Base-by-base conservation (phyloP, 1,140 invertebrate species). In the Procambarus virginalis region DNA sequence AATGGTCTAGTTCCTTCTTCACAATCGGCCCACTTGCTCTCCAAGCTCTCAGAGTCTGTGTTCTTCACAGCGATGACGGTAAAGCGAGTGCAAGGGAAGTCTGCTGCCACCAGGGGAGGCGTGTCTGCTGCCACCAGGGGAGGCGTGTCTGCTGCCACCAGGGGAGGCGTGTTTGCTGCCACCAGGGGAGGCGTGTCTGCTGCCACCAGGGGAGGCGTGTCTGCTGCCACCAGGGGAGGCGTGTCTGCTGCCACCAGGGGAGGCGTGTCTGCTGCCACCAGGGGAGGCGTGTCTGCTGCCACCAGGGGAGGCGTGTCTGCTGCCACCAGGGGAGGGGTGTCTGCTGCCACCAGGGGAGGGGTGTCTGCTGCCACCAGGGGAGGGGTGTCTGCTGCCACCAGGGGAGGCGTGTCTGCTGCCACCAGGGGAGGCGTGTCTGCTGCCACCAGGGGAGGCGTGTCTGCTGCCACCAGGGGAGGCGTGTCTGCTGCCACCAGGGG, bases 31-130 rank as follows among this genome's bases (percentile, higher is more conserved):
- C 64, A 88, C 46, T 70, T 9, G 55, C 79, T 80, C 14, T 81
- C 48, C 48, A 88, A 48, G n/a, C n/a, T 88, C 46, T 88, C 78
- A 55, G 86, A 78, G 46, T 88, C 86, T 55, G 46, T 88, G 55
- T 82, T 80, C 64, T 84, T 58, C 1, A 45, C 82, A 14, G 81
- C 8, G 3, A 79, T 34, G n/a, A 81, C 34, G 9, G 58, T 79
- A 73, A 46, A 78, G 4, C 55, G 75, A 8, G 81, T 79, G n/a
- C 88, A 77, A 2, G 75, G 70, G 10, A 51, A 64, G 14, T 84
- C 73, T 2, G 60, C 34, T 89, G 8, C 84, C 51, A 9, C 64
- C 46, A 4, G 34, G 34, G 34, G 34, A 45, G 3, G 82, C 70
- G 14, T 77, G 58, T 20, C 81, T 49, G 48, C 60, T 86, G 22